phyloP scores from a whole-genome alignment of 2,113 vertebrate genomes.

The Tachysurus vachellii region DNA sequence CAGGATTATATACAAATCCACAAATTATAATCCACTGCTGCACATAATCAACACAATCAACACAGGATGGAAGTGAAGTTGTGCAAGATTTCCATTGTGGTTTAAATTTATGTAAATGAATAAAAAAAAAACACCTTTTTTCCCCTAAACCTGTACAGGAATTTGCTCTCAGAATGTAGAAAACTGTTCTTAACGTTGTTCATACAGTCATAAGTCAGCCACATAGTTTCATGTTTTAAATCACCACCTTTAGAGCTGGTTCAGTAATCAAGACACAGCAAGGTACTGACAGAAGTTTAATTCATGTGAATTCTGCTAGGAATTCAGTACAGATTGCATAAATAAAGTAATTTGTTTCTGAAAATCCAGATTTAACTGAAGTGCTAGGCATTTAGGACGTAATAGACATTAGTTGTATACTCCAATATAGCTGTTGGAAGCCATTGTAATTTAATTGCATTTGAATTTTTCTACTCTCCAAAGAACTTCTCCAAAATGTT shows the following conservation, averaged over 20 bases:
- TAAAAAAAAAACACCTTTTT: not conserved
- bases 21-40: conserved; percentile 33
- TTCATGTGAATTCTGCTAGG: conserved; percentile 30
- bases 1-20: conserved; percentile 37
- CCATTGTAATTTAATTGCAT: not conserved
- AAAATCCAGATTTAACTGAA: conserved; percentile 4
- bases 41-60: conserved; percentile 33
- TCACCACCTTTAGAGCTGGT: not conserved
- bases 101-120: conserved; percentile 12
- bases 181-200: not conserved
- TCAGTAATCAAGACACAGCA: conserved; percentile 26
- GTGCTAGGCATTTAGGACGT: not conserved
- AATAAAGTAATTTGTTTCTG: not conserved
- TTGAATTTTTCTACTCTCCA: not conserved
- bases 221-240: conserved; percentile 17
- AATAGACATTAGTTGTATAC: not conserved
- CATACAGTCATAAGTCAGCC: conserved; percentile 24
- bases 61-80: conserved; percentile 30
- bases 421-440: not conserved
- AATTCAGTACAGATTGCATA: not conserved
- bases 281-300: conserved; percentile 20
- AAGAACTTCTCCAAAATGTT: not conserved
- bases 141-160: conserved; percentile 17
- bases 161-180: not conserved
- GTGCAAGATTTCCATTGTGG: conserved; percentile 24